A percentile compares a stretch with the other conserved stretches of the same genome.
These are phyloP conservation scores for Antechinus flavipes DNA, from an alignment of 2,113 vertebrate genomes.

Conservation along the genomic window DNA sequence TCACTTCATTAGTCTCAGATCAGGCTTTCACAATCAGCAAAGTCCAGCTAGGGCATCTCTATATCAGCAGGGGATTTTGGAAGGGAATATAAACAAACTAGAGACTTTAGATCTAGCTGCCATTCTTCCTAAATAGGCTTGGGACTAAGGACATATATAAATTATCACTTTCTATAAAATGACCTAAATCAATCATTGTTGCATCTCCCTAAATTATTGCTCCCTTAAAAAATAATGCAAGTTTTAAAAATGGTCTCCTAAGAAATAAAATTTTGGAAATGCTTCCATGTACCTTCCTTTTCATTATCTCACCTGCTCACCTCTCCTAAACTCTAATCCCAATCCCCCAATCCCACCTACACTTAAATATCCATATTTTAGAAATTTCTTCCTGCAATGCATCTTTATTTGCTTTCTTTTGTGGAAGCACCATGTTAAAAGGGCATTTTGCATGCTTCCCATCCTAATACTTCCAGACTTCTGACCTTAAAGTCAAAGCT, in stretches of 20 bases:
- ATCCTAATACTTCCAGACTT: neutral
- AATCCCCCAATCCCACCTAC: neutral
- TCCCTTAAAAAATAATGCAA: neutral
- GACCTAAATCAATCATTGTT: neutral
- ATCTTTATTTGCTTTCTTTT: neutral
- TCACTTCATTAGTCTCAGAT: neutral
- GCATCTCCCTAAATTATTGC: neutral
- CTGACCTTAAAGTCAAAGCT: conserved; percentile 7
- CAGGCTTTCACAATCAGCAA: neutral
- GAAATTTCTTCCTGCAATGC: neutral
- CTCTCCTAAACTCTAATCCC: neutral
- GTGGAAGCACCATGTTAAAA: neutral
- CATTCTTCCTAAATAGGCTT: neutral
- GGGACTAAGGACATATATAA: neutral
- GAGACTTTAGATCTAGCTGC: neutral
- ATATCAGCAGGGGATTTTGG: neutral
- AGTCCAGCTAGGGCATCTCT: neutral
- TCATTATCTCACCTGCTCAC: neutral
- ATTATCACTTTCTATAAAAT: neutral
- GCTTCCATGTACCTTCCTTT: neutral
- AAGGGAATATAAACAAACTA: neutral
- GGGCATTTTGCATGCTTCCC: neutral
- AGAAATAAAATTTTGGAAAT: neutral
- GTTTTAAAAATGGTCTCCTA: neutral
- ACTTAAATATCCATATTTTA: neutral